These are phyloP conservation scores for Sarcophaga peregrina DNA, from an alignment of 1,140 invertebrate genomes.

Conservation along the genomic window DNA sequence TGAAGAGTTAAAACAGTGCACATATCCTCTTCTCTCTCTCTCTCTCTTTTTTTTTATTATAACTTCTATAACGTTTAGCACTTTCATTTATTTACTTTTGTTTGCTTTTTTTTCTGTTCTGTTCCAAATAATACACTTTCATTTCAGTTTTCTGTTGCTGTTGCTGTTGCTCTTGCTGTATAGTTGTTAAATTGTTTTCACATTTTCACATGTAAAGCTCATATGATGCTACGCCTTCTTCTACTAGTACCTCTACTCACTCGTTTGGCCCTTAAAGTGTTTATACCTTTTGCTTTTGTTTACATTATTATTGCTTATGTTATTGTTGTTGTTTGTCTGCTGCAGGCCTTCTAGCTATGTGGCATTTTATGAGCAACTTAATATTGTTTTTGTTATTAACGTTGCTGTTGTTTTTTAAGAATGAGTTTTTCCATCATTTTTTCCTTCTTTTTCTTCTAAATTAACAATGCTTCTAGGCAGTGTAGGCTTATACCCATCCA, in stretches of 20 bases:
- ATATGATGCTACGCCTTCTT: too few species aligned
- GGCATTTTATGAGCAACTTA: slow-evolving; percentile 43
- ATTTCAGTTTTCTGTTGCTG: neutral
- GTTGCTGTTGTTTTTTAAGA: neutral
- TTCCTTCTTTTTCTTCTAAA: neutral
- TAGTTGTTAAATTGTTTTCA: slow-evolving; percentile 7
- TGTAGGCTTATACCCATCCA: neutral
- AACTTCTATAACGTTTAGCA: too few species aligned
- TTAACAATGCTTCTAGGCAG: slow-evolving; percentile 25
- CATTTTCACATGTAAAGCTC: neutral
- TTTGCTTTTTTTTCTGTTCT: neutral
- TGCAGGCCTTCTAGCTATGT: neutral
- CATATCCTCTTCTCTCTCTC: neutral
- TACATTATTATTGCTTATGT: neutral
- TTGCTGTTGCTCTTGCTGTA: slow-evolving; percentile 12
- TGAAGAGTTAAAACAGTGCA: neutral
- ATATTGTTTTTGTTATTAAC: slow-evolving; percentile 35
- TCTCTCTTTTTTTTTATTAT: neutral
- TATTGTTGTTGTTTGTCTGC: neutral
- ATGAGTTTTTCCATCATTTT: slow-evolving; percentile 23
- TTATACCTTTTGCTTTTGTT: neutral
- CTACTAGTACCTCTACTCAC: too few species aligned
- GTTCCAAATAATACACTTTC: neutral
- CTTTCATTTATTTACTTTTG: slow-evolving; percentile 15
- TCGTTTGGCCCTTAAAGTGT: neutral